Evolutionary conservation across 2,797 vertebrate genomes (phyloP).

Genomic region (Carapus acus): DNA sequence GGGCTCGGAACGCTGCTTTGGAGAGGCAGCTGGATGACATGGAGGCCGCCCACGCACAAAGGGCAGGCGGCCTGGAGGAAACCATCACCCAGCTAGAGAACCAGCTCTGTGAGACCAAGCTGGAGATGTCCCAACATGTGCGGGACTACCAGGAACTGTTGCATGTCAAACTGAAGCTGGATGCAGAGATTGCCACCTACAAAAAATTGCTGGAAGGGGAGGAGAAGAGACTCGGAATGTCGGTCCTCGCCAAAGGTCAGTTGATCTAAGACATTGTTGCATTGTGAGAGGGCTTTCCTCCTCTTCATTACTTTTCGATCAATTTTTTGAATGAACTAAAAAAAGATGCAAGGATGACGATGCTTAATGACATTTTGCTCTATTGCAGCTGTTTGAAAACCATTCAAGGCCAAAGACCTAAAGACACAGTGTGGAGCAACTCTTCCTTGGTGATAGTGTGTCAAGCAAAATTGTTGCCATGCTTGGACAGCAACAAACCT

Average conservation of each 20-base stretch:
- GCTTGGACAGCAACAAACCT: not conserved
- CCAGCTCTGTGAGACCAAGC: conserved; percentile 77
- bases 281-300: not conserved
- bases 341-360: too few species aligned
- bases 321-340: too few species aligned
- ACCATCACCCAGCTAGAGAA: conserved; percentile 73
- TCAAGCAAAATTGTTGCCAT: not conserved
- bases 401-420: conserved; percentile 1
- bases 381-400: not conserved
- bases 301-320: too few species aligned
- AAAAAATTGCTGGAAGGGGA: conserved; percentile 67
- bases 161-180: conserved; percentile 59
- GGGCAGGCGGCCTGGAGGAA: conserved; percentile 56
- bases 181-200: conserved; percentile 67
- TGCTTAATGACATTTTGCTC: not conserved
- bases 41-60: conserved; percentile 73
- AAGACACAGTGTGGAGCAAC: not conserved
- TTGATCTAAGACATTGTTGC: not conserved
- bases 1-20: conserved; percentile 68
- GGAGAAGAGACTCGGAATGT: conserved; percentile 58
- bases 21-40: conserved; percentile 79
- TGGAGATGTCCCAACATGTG: conserved; percentile 70
- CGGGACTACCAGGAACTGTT: conserved; percentile 71
- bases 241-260: not conserved
- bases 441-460: not conserved